phyloP scores from a whole-genome alignment of 23 tunicate genomes.

The Ciona savignyi region DNA sequence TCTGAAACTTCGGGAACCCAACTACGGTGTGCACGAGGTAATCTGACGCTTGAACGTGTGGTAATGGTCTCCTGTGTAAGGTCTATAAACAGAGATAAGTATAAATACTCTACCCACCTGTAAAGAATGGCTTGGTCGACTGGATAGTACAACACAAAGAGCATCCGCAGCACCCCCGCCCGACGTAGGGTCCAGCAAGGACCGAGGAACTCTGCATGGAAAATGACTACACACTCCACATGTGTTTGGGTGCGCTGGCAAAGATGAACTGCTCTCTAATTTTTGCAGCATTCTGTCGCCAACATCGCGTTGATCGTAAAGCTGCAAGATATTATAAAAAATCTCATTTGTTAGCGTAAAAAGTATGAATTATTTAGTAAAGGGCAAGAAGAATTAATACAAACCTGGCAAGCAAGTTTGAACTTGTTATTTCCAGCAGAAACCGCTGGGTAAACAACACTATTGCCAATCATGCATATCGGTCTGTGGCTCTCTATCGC shows the following conservation, averaged over 20 bases:
- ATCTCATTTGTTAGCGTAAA: not conserved
- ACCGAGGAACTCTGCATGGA: slow-evolving; percentile 69
- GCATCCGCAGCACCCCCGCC: slow-evolving; percentile 78
- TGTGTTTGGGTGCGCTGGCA: slow-evolving; percentile 84
- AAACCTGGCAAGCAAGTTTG: slow-evolving; percentile 86
- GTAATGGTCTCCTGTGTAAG: too few species aligned
- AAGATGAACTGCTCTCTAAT: slow-evolving; percentile 63
- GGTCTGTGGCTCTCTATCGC: slow-evolving; percentile 78
- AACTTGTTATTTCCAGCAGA: slow-evolving; percentile 68
- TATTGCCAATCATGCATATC: slow-evolving; percentile 68
- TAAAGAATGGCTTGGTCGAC: slow-evolving; percentile 39
- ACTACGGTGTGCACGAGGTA: too few species aligned
- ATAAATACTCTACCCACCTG: slow-evolving; percentile 22
- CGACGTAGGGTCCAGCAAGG: slow-evolving; percentile 63
- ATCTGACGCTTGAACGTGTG: too few species aligned
- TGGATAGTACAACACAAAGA: slow-evolving; percentile 73
- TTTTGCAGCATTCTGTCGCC: slow-evolving; percentile 44
- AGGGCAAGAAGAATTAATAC: not conserved
- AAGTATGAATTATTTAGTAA: not conserved
- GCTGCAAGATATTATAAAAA: slow-evolving; percentile 18
- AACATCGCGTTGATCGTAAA: slow-evolving; percentile 46
- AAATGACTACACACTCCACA: slow-evolving; percentile 95
- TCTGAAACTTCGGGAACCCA: too few species aligned
- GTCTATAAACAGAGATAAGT: not conserved
- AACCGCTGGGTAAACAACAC: slow-evolving; percentile 70